Base-by-base conservation (phyloP, 1,140 invertebrate species). In the Bombus fervidus region DNA sequence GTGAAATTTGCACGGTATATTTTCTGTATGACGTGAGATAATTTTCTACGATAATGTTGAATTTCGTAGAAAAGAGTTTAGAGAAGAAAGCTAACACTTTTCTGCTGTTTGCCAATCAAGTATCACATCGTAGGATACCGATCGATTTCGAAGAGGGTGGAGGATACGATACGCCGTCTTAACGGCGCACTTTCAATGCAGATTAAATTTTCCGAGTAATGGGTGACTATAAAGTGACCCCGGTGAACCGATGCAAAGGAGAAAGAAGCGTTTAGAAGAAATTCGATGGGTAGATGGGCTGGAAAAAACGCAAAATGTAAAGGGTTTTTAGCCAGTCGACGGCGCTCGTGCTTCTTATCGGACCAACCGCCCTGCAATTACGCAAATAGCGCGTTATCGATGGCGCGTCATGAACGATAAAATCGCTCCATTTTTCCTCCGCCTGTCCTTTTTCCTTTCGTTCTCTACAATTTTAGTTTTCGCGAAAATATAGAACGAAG, bases 311-410 rank as follows among this genome's bases (percentile, higher is more conserved):
- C 43, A 72, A 86, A 86, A 86, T 66, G 81, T 57, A 80, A 81
- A 89, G 73, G 81, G 87, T 47, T 83, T 89, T 89, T 89, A 81
- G 83, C 77, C 73, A 87, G 72, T 82, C 86, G 81, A 47, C 72
- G 81, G 62, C 62, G 53, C 69, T 34, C 25, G 85, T 68, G 78
- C 79, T 89, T 89, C 88, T 89, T 89, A 89, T 89, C 88, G 88
- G 69, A 62, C 78, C 81, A 47, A 57, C 80, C 83, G 66, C 74
- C 25, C 66, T 78, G 88, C 87, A 89, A 89, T 89, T 89, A 89
- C 87, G 88, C 85, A 89, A 89, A 89, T 89, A 39, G 88, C 87
- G 62, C 76, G 87, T 89, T 86, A 89, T 88, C 66, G 84, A 81
- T 71, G 69, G 5, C 43, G 47, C 59, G 41, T 34, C 71, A 5